These are phyloP conservation scores for Threskiornis aethiopicus DNA, from an alignment of 2,797 vertebrate species.

Conservation along the genomic window DNA sequence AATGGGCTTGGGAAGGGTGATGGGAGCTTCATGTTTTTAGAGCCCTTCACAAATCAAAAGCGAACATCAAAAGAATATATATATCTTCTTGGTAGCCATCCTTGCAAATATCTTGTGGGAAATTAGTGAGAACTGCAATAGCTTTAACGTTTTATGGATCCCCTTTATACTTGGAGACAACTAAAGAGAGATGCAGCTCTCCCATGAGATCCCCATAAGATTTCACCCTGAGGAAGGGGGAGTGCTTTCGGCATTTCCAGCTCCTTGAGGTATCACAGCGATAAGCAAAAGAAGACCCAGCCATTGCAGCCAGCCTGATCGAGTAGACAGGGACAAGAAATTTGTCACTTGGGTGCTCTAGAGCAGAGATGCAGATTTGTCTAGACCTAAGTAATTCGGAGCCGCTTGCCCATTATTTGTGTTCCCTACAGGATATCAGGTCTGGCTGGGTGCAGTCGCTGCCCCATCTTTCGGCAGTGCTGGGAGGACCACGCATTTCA, in stretches of 20 bases:
- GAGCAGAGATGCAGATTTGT: neutral
- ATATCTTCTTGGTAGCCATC: neutral
- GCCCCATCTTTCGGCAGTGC: neutral
- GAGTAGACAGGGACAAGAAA: neutral
- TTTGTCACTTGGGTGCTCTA: neutral
- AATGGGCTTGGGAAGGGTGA: neutral
- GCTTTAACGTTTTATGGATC: neutral
- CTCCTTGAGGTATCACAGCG: neutral
- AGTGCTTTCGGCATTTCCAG: neutral
- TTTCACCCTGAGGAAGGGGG: neutral
- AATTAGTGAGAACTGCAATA: neutral
- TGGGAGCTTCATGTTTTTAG: neutral
- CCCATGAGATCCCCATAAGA: neutral
- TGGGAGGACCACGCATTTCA: neutral
- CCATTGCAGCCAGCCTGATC: neutral
- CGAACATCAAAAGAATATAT: neutral
- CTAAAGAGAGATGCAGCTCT: neutral
- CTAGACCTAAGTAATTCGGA: neutral
- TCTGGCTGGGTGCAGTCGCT: neutral
- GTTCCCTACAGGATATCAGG: neutral
- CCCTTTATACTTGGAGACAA: neutral
- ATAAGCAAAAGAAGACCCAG: neutral
- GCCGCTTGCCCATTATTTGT: neutral
- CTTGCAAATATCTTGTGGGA: neutral
- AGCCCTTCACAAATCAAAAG: neutral